phyloP scores from a whole-genome alignment of 2,888 invertebrate genomes.

The Agriopis leucophaearia region DNA sequence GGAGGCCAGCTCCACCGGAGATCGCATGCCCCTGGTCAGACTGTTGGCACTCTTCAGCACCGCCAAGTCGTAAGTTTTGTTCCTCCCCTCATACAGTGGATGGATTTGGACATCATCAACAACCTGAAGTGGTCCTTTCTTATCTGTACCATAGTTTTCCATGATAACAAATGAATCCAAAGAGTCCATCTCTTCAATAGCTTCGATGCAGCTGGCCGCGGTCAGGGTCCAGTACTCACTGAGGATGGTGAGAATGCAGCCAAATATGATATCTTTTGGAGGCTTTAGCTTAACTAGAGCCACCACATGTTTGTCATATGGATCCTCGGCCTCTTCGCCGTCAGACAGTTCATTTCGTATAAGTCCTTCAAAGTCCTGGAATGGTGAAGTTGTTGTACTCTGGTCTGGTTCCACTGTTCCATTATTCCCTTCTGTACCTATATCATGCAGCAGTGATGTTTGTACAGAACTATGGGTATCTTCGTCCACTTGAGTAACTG shows the following conservation, averaged over 20 bases:
- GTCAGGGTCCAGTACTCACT: slow-evolving; percentile 68
- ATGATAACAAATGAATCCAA: slow-evolving; percentile 71
- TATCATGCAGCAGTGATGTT: background rate
- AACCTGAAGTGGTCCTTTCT: slow-evolving; percentile 51
- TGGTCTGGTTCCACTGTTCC: background rate
- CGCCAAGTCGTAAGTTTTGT: slow-evolving; percentile 63
- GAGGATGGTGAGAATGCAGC: slow-evolving; percentile 71
- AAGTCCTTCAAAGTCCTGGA: slow-evolving; percentile 15
- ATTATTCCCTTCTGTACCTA: background rate
- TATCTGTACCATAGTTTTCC: slow-evolving; percentile 56
- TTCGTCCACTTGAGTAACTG: background rate
- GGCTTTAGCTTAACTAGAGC: slow-evolving; percentile 69
- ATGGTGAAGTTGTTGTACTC: background rate
- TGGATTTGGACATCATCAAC: slow-evolving; percentile 66
- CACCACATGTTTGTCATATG: slow-evolving; percentile 52
- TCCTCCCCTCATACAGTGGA: slow-evolving; percentile 62
- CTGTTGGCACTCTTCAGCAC: slow-evolving; percentile 60
- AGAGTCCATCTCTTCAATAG: slow-evolving; percentile 71
- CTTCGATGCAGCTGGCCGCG: slow-evolving; percentile 75
- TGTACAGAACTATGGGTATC: background rate
- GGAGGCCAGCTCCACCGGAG: slow-evolving; percentile 51
- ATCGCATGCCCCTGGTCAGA: slow-evolving; percentile 39
- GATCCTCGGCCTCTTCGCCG: slow-evolving; percentile 50
- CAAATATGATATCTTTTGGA: slow-evolving; percentile 63
- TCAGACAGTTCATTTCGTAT: slow-evolving; percentile 46